These are phyloP conservation scores for Balanococcus diminutus DNA, from an alignment of 2,888 invertebrate species.

Conservation along the genomic window DNA sequence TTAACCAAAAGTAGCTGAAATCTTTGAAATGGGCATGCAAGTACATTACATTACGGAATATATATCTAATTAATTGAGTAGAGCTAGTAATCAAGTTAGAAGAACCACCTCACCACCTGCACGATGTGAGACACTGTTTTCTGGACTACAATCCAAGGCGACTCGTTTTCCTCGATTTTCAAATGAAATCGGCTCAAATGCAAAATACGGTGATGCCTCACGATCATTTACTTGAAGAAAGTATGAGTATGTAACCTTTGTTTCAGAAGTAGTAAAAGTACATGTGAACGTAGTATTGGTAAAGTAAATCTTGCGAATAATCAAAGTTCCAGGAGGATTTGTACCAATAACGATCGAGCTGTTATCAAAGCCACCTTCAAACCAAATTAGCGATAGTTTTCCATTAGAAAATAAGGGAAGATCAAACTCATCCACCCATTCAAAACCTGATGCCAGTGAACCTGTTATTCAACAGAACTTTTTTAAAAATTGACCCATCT, in stretches of 20 bases:
- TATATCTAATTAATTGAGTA: not conserved
- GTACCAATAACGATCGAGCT: too few relatives aligned
- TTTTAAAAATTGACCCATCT: not conserved
- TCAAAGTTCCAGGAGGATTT: too few relatives aligned
- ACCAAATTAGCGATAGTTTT: not conserved
- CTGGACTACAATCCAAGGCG: too few relatives aligned
- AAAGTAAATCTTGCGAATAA: not conserved
- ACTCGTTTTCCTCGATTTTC: too few relatives aligned
- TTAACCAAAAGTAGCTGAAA: not conserved
- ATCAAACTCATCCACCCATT: not conserved
- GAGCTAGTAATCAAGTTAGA: too few relatives aligned
- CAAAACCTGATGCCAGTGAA: not conserved
- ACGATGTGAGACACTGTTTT: not conserved
- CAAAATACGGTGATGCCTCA: not conserved
- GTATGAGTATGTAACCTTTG: not conserved
- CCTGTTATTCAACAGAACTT: not conserved
- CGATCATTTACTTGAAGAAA: not conserved
- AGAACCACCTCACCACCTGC: too few relatives aligned
- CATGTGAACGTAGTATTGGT: not conserved
- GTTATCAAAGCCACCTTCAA: too few relatives aligned
- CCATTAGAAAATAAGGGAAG: not conserved
- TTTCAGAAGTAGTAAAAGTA: not conserved
- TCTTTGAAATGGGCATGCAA: not conserved
- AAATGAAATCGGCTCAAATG: too few relatives aligned
- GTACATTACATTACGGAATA: not conserved